A percentile compares a stretch with the other conserved stretches of the same genome.
Evolutionary conservation across 2,797 vertebrate species (phyloP).

Genomic region (Enteromius anoplus): DNA sequence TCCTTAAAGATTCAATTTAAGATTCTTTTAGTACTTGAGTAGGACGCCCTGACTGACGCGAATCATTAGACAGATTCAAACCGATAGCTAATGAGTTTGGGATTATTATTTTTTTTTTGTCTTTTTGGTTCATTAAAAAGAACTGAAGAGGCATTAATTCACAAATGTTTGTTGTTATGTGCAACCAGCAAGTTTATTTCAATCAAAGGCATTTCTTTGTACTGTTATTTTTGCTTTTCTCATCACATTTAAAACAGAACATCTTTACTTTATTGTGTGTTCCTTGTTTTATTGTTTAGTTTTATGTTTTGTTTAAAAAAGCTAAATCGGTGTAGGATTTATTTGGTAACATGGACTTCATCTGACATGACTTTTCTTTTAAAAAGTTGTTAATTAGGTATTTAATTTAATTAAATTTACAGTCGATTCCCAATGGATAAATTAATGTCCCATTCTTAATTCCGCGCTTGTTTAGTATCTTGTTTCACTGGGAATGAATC

Average conservation of each 20-base stretch:
- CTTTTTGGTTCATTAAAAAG: slow-evolving; percentile 1
- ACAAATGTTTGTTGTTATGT: neutral
- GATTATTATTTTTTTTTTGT: neutral
- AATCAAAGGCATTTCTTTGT: neutral
- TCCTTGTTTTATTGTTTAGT: neutral
- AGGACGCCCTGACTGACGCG: neutral
- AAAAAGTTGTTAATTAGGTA: neutral
- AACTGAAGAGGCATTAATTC: slow-evolving; percentile 5
- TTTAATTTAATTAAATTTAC: no score
- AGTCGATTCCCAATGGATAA: neutral
- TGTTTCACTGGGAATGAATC: neutral
- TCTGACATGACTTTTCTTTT: neutral
- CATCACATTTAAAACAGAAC: neutral
- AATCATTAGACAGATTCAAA: neutral
- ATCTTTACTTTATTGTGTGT: neutral
- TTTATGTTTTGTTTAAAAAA: neutral
- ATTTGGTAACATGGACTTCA: neutral
- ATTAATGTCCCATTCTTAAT: neutral
- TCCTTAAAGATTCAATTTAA: slow-evolving; percentile 8
- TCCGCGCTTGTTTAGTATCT: neutral
- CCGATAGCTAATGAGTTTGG: neutral
- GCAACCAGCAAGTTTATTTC: neutral
- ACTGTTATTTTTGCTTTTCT: neutral
- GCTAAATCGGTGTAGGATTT: neutral
- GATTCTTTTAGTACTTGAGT: neutral